Percentiles rank a stretch among this genome's conserved stretches.
Conservation (phyloP, 2,113 vertebrate species). For the Phylloscopus trochiloides region DNA sequence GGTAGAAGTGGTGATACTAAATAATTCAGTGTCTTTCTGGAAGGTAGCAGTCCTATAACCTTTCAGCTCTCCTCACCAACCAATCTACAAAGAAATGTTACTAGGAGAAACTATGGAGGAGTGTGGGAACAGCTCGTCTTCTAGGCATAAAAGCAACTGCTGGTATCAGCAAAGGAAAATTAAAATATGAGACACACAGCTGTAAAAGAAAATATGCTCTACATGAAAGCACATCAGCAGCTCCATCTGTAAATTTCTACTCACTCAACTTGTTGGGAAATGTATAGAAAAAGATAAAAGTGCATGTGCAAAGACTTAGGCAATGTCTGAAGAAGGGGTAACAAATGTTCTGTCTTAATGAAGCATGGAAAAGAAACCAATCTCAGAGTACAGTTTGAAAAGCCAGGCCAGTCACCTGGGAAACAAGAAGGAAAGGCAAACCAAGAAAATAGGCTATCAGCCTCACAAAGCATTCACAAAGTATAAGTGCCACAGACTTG, state of each 20-base stretch:
- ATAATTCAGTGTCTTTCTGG: constrained; percentile 41
- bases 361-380: constrained; percentile 6
- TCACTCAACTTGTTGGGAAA: neutral
- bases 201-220: constrained; percentile 38
- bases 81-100: constrained; percentile 30
- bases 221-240: constrained; percentile 38
- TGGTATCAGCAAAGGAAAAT: constrained; percentile 25
- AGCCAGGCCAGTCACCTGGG: constrained; percentile 37
- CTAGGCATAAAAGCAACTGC: constrained; percentile 13
- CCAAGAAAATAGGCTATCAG: constrained; percentile 5
- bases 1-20: neutral
- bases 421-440: constrained; percentile 4
- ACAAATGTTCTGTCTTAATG: constrained; percentile 27
- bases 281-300: constrained; percentile 32
- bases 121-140: neutral
- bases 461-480: neutral
- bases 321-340: constrained; percentile 14
- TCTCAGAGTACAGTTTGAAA: constrained; percentile 12
- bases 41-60: neutral
- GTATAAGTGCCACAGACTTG: neutral
- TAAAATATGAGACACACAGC: neutral
- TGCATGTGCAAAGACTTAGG: neutral
- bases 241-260: constrained; percentile 17
- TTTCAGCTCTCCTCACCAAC: constrained; percentile 19
- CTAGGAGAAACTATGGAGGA: constrained; percentile 11